Evolutionary conservation across 2,888 invertebrate species (phyloP), one percentile per base, ranked within the genome.

Genomic region (Phymatocera aterrima): DNA sequence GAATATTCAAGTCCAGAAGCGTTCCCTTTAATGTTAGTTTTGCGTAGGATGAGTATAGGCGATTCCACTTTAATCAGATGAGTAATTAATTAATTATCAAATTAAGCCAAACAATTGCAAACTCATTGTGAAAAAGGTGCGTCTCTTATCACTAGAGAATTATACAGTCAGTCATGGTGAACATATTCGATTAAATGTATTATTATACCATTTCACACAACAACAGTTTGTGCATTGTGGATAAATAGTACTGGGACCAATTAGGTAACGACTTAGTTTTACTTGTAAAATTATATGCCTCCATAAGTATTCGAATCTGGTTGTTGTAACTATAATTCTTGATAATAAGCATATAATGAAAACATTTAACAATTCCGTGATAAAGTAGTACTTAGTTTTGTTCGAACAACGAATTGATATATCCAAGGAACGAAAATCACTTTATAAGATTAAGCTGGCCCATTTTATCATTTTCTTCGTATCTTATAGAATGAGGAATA

Each of bases 61-160:
- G 21, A 64, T 46, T 15, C 43, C 10, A 65, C n/a, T n/a, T n/a
- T 21, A 65, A 1, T 43, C 68, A 15, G 46, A 68, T 43, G 5
- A 68, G 15, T 31, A 48, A 72, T 18, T 31, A 34, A 48, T 51
- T 48, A 72, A 72, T 72, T 37, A 72, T 51, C 51, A 72, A 72
- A 72, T 34, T 72, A 24, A 48, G 48, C 4, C 18, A n/a, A 51
- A 8, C 18, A 3, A 34, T 28, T 34, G 18, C 18, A 18, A 51
- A 34, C 48, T 72, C 72, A 46, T 24, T 8, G 24, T n/a, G 6
- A 64, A 46, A 43, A 46, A 28, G 68, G 68, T 24, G 68, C 46
- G 68, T 15, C 8, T 40, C 24, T 46, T n/a, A 46, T 68, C 46
- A 68, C 40, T 24, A 15, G 68, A 28, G 12, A 43, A 72, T 72